Conservation (phyloP, 2,113 vertebrate species). For the Tachycineta bicolor region DNA sequence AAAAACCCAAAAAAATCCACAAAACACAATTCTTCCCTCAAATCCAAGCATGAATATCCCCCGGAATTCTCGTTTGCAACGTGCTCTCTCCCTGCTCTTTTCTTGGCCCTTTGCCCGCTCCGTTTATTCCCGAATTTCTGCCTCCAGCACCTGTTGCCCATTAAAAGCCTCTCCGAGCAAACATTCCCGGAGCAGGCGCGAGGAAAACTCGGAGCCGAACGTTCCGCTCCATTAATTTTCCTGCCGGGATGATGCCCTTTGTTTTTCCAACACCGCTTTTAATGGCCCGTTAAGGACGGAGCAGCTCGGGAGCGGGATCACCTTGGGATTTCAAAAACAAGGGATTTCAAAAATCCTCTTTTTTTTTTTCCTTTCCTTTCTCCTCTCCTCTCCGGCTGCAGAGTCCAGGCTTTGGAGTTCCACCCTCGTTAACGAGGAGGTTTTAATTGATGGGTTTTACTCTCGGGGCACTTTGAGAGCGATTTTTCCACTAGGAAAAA, state of each 20-base stretch:
- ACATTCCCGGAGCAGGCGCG: background rate
- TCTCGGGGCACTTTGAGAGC: background rate
- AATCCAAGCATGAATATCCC: background rate
- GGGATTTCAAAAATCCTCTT: background rate
- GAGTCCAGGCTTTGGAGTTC: background rate
- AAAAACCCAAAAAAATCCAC: too few relatives aligned
- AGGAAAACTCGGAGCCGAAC: background rate
- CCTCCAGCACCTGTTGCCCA: constrained; percentile 38
- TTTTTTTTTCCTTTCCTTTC: too few relatives aligned
- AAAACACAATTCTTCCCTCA: background rate
- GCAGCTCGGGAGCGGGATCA: background rate
- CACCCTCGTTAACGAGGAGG: background rate
- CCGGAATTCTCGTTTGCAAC: background rate
- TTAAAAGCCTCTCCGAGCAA: constrained; percentile 8
- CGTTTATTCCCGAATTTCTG: background rate
- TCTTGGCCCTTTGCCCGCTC: background rate
- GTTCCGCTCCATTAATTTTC: constrained; percentile 31
- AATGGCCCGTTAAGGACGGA: background rate
- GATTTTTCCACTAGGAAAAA: background rate
- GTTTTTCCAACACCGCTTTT: background rate
- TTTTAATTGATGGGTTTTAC: background rate
- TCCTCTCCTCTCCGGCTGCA: background rate
- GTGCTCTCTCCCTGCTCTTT: background rate
- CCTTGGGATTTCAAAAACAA: background rate
- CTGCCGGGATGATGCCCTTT: background rate